Percentiles rank a stretch among this genome's conserved stretches.
phyloP scores from a whole-genome alignment of 1,140 invertebrate species.

The Goniozus legneri region DNA sequence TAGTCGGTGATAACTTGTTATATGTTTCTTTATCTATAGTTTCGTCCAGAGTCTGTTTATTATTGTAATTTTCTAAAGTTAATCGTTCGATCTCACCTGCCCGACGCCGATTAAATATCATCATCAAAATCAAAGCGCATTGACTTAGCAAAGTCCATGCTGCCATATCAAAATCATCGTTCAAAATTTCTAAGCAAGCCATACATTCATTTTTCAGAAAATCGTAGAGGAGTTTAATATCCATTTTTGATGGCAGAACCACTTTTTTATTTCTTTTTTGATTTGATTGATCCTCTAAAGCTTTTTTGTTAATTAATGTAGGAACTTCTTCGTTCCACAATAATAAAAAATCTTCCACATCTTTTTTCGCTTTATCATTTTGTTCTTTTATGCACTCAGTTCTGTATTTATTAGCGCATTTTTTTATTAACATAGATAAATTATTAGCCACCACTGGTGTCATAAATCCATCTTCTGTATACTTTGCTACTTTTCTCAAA shows the following conservation, averaged over 20 bases:
- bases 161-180: background rate
- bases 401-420: background rate
- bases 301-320: slow-evolving; percentile 10
- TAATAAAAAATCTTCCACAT: slow-evolving; percentile 11
- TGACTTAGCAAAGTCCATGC: slow-evolving; percentile 5
- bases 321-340: slow-evolving; percentile 12
- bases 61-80: background rate
- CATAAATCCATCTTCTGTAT: slow-evolving; percentile 7
- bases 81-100: slow-evolving; percentile 6
- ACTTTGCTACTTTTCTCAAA: background rate
- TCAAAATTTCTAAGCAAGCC: background rate
- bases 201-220: background rate
- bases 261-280: slow-evolving; percentile 4
- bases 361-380: slow-evolving; percentile 7
- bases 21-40: slow-evolving; percentile 9
- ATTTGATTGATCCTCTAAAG: slow-evolving; percentile 11
- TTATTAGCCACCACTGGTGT: slow-evolving; percentile 10
- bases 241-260: background rate
- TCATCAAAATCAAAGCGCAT: slow-evolving; percentile 6
- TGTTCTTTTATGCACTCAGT: slow-evolving; percentile 6
- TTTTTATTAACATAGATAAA: slow-evolving; percentile 10
- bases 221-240: background rate
- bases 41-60: slow-evolving; percentile 1
- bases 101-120: slow-evolving; percentile 9
- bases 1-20: slow-evolving; percentile 1